Percentiles rank a stretch among this genome's conserved stretches.
phyloP scores from a whole-genome alignment of 2,113 vertebrate species.

The Brienomyrus longianalis region DNA sequence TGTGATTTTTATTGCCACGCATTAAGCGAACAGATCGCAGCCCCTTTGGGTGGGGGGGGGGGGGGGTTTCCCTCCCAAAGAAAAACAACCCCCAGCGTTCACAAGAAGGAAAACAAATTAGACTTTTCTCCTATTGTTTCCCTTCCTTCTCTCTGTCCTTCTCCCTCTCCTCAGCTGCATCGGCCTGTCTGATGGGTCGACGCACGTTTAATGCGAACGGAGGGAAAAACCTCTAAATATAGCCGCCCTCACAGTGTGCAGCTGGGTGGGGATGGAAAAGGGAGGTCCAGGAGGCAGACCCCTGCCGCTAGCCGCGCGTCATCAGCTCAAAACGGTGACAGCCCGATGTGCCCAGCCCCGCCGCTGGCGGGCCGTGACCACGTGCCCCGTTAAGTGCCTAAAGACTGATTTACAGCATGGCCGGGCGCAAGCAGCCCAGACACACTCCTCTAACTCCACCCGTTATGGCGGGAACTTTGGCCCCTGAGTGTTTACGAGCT shows the following conservation, averaged over 20 bases:
- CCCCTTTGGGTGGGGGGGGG: constrained; percentile 40
- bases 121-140: constrained; percentile 54
- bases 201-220: constrained; percentile 38
- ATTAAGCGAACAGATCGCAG: constrained; percentile 51
- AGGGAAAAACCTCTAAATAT: constrained; percentile 70
- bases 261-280: constrained; percentile 67
- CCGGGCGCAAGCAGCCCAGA: not conserved
- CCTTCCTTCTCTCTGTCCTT: constrained; percentile 25
- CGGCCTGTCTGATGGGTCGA: constrained; percentile 36
- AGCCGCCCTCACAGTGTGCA: constrained; percentile 44
- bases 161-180: constrained; percentile 19
- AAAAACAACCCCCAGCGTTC: constrained; percentile 55
- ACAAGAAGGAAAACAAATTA: constrained; percentile 59
- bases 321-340: constrained; percentile 55
- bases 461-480: constrained; percentile 23
- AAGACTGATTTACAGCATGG: constrained; percentile 46
- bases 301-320: constrained; percentile 54
- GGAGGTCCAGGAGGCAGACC: constrained; percentile 56
- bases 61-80: constrained; percentile 51
- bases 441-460: not conserved
- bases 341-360: constrained; percentile 50
- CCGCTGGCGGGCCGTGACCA: constrained; percentile 45
- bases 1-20: constrained; percentile 53
- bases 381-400: constrained; percentile 49
- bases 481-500: constrained; percentile 36